phyloP scores from a whole-genome alignment of 2,888 invertebrate genomes.

The Ormyrus nitidulus region DNA sequence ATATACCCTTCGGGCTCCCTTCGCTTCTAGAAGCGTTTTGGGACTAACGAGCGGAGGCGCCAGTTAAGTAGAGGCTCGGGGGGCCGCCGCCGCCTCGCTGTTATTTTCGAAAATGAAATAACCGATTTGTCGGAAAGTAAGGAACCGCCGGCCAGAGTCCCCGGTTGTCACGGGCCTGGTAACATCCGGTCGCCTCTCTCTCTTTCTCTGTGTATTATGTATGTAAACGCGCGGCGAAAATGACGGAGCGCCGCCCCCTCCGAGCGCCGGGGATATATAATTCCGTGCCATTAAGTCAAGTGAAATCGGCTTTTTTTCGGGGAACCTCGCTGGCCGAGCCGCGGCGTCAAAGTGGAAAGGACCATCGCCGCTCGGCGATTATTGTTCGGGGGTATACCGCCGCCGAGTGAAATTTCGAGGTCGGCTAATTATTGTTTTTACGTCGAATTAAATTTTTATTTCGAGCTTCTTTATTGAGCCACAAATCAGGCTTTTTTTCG shows the following conservation, averaged over 20 bases:
- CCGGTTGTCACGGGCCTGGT: constrained; percentile 42
- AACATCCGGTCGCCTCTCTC: constrained; percentile 29
- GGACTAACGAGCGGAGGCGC: constrained; percentile 65
- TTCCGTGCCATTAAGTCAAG: constrained; percentile 51
- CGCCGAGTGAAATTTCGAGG: constrained; percentile 5
- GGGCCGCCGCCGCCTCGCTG: constrained; percentile 54
- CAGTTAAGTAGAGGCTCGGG: constrained; percentile 67
- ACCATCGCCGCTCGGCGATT: constrained; percentile 9
- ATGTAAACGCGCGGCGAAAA: constrained; percentile 27
- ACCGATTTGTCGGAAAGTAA: constrained; percentile 50
- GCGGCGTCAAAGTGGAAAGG: too few species aligned
- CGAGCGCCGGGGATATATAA: constrained; percentile 24
- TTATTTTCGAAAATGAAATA: constrained; percentile 64
- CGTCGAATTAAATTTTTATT: constrained; percentile 36
- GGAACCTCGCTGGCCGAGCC: constrained; percentile 34
- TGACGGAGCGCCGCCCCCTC: constrained; percentile 44
- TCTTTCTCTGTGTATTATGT: not conserved
- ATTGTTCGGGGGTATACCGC: constrained; percentile 1
- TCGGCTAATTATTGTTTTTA: constrained; percentile 34
- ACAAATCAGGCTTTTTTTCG: constrained; percentile 8
- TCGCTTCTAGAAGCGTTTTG: constrained; percentile 45
- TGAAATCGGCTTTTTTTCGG: constrained; percentile 55
- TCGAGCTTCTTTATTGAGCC: constrained; percentile 23
- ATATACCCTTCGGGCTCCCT: not conserved
- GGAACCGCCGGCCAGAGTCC: not conserved